Evolutionary conservation across 2,888 invertebrate genomes (phyloP), one percentile per base, ranked within the genome.

Genomic region (Polyploca ridens): DNA sequence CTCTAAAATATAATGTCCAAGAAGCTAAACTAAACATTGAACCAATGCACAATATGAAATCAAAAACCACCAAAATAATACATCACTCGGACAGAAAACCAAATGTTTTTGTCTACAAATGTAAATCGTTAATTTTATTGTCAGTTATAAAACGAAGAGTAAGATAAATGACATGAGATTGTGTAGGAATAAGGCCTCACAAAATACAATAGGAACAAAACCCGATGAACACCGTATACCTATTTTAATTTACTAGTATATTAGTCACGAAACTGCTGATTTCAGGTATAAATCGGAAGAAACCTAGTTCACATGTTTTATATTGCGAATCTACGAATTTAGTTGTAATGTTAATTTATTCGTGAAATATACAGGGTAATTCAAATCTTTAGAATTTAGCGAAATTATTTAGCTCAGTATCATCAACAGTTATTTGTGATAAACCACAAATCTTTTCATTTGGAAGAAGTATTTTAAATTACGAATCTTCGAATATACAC

Each of bases 51-150:
- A 75, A 74, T 64, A 27, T 27, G 27, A 27, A 27, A 68, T 41
- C 64, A 69, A 69, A 66, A 72, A 71, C 70, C 65, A 70, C 69
- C 68, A 65, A 65, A 72, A 76, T 75, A 41, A 78, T 74, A 67
- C 68, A 71, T 75, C 68, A 71, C 41, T 6, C 60, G 8, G 67
- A 75, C 74, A 78, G 72, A 76, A 72, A 75, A 74, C 69, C 68
- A 72, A 77, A 74, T 13, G 35, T 60, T 64, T 83, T 83, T 75
- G 73, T 76, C 75, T 73, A 71, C 75, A 65, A 75, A 68, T 72
- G 71, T 72, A 75, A 77, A 77, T 80, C 77, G 82, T 86, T 80
- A 81, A 82, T 82, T 84, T 86, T 82, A 82, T 77, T 75, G 75
- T 77, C 74, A 76, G 78, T 70, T 78, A 82, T 78, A 84, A 86